Evolutionary conservation across 2,113 vertebrate species (phyloP), one percentile per base, ranked within the genome.

Genomic region (Mola mola): DNA sequence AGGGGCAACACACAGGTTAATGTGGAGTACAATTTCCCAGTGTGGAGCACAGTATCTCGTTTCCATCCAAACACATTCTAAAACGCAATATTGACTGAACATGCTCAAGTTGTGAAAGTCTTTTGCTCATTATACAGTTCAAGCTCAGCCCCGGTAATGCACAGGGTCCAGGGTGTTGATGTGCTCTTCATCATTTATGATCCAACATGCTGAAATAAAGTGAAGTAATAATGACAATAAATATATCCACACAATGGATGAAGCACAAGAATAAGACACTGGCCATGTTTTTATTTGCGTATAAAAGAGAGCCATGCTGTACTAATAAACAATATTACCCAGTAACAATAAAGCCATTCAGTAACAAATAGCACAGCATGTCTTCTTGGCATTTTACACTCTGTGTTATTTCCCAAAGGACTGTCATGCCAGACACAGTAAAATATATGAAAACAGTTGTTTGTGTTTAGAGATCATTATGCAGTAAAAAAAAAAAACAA

Each of bases 381-480:
- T 40, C 46, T 53, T 42, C 57, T 24, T 41, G 59, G 48, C 20
- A 49, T 58, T 85, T 81, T 63, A 58, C 66, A 78, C 85, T 79
- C 56, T 68, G 48, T 75, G 41, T 75, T 83, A 72, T 84, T 80
- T 86, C 80, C 79, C 22, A 51, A 72, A 78, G 63, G 68, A 67
- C 68, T 66, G 55, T 79, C 76, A 81, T 22, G 12, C 57, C 71
- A 86, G 59, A 47, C 62, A 66, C 75, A 66, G 75, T 84, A 78
- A 88, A 89, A 83, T 77, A 72, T 43, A 56, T 80, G 80, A 83
- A 83, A 87, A 88, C 72, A 84, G 76, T 82, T 83, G 74, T 77
- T 77, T 86, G 84, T 59, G 84, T 85, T 87, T 77, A 51, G 46
- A 83, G 61, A 60, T 66, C 41, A 79, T 81, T 85, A 80, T 71